phyloP scores from a whole-genome alignment of 2,113 vertebrate species.

The Butorides virescens region DNA sequence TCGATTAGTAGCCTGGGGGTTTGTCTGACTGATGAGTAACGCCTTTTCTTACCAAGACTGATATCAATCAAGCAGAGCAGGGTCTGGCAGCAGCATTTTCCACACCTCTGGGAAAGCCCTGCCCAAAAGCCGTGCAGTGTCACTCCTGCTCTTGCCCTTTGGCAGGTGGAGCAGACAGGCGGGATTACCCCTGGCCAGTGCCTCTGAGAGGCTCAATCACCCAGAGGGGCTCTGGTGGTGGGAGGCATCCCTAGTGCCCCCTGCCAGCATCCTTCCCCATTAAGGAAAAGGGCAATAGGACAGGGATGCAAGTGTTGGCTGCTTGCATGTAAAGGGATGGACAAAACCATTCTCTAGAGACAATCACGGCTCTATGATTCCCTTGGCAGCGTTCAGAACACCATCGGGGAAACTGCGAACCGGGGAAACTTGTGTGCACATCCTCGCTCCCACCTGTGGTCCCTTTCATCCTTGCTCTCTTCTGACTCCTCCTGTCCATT shows the following conservation, averaged over 20 bases:
- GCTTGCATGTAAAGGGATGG: not conserved
- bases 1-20: not conserved
- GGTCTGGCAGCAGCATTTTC: not conserved
- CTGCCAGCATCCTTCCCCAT: not conserved
- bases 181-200: not conserved
- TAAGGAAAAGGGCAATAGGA: not conserved
- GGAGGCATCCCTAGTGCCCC: not conserved
- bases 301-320: accelerated
- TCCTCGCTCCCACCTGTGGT: not conserved
- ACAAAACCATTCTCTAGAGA: not conserved
- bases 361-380: not conserved
- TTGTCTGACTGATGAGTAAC: not conserved
- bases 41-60: not conserved
- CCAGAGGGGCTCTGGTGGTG: not conserved
- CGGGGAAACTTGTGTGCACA: not conserved
- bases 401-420: not conserved
- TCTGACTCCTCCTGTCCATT: not conserved
- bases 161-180: not conserved
- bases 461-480: not conserved
- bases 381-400: not conserved
- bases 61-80: not conserved
- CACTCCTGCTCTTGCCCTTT: not conserved
- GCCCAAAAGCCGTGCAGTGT: not conserved
- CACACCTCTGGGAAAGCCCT: not conserved
- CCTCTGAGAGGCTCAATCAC: not conserved